A percentile compares a stretch with the other conserved stretches of the same genome.
These are phyloP conservation scores for Gasterosteus aculeatus DNA, from an alignment of 2,113 vertebrate species.

Conservation along the genomic window DNA sequence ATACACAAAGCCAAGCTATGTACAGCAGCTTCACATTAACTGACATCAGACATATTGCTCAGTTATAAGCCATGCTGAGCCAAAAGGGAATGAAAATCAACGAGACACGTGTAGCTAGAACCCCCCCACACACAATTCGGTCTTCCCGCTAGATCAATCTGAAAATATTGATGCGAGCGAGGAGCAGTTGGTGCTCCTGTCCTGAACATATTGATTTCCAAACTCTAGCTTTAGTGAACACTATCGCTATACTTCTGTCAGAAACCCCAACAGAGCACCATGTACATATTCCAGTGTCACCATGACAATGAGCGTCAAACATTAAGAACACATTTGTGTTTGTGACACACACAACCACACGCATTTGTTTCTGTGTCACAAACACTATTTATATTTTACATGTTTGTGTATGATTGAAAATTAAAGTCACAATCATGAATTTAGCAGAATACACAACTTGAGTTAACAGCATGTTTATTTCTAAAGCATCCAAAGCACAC, in stretches of 20 bases:
- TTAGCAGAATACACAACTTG: slow-evolving; percentile 32
- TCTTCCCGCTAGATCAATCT: slow-evolving; percentile 18
- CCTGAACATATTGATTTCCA: background rate
- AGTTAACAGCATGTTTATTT: slow-evolving; percentile 61
- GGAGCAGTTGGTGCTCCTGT: slow-evolving; percentile 1
- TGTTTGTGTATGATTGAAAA: slow-evolving; percentile 17
- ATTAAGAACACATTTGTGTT: slow-evolving; percentile 21
- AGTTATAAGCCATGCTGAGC: slow-evolving; percentile 1
- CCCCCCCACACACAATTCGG: background rate
- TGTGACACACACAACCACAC: background rate
- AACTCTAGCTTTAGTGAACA: background rate
- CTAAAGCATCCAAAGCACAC: too few species aligned
- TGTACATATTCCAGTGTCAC: background rate
- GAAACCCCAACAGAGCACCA: slow-evolving; percentile 13
- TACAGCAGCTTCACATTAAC: slow-evolving; percentile 73
- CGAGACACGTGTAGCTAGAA: slow-evolving; percentile 21
- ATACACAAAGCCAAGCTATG: slow-evolving; percentile 48
- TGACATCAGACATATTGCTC: slow-evolving; percentile 35
- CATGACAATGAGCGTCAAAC: background rate
- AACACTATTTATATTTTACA: too few species aligned
- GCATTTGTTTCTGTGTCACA: too few species aligned
- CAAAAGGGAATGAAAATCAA: background rate
- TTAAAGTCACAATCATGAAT: slow-evolving; percentile 50
- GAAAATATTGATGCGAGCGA: slow-evolving; percentile 56
- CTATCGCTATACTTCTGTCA: slow-evolving; percentile 2